Evolutionary conservation across 2,888 invertebrate species (phyloP), one percentile per base, ranked within the genome.

Genomic region (Leptopilina syphax): DNA sequence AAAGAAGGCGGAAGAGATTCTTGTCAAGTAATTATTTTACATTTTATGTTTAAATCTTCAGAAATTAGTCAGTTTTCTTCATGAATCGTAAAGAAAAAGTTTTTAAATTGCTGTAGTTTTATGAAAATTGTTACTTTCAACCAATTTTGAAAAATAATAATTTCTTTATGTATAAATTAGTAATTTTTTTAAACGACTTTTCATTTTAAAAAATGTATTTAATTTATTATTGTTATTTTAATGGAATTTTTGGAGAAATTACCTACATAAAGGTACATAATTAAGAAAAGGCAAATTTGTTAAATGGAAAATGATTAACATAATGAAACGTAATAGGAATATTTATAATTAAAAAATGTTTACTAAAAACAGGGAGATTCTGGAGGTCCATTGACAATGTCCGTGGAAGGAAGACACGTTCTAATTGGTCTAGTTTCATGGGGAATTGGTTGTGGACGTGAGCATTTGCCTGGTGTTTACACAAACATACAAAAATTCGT

Each of bases 401-500:
- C 96, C 44, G 93, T 97, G 79, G 97, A 97, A 82, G 97, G 97
- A 5, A 94, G 97, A 70, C 96, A 96, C 92, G 97, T 97, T 57
- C 93, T 98, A 27, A 96, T 98, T 60, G 98, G 98, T 0, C 94
- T 98, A 0, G 98, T 97, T 0, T 97, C 97, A 0, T 98, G 97
- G 97, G 97, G 97, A 82, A 97, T 97, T 85, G 97, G 97, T 79
- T 98, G 98, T 87, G 98, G 97, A 0, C 93, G 97, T 0, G 97
- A 97, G 88, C 97, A 97, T 87, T 92, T 98, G 8, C 98, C 98
- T 0, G 97, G 97, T 1, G 97, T 98, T 6, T 98, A 98, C 90
- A 98, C 98, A 0, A 97, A 98, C 88, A 97, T 98, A 89, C 97
- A 97, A 90, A 96, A 96, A 91, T 98, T 97, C 90, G 97, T 97